Evolutionary conservation across 2,888 invertebrate genomes (phyloP), one percentile per base, ranked within the genome.

Genomic region (Argyresthia albistria): DNA sequence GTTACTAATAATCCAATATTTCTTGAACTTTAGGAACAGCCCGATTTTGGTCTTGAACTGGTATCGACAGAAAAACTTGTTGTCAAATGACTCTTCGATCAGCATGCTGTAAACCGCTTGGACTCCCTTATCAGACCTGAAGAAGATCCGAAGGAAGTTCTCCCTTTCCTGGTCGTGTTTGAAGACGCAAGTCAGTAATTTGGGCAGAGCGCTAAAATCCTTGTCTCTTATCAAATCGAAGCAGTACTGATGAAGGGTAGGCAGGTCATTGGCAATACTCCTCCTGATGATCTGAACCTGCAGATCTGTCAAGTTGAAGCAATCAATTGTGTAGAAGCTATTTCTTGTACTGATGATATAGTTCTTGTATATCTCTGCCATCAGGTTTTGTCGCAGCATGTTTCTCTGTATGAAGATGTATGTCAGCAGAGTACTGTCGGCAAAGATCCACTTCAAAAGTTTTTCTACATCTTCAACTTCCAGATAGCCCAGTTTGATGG

Each of bases 301-400:
- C 35, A 35, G 10, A 35, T 47, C 47, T n/a, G 47, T 35, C 6
- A 47, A n/a, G n/a, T 25, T 35, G n/a, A 47, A 47, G 11, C 10
- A 3, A 47, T 35, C 35, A n/a, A 35, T 47, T 1, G 47, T n/a
- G 25, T 25, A 35, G 14, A 47, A n/a, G 11, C 35, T 35, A 3
- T 11, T 10, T 12, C 12, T n/a, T 35, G 47, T 35, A 25, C 25
- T 25, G 47, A 47, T 12, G 35, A 47, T 16, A 35, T 35, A 35
- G n/a, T 47, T 47, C 47, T 47, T 47, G 12, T n/a, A 47, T n/a
- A 47, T 47, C 35, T 47, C 47, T 35, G 8, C n/a, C 35, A 47
- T 47, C 9, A 35, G 35, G 9, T 45, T 45, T 2, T 15, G 12
- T 35, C 35, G 35, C 10, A 47, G n/a, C n/a, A 47, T 10, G 11